Conservation (phyloP, 2,797 vertebrate genomes). For the Hapalemur alaotrensis region DNA sequence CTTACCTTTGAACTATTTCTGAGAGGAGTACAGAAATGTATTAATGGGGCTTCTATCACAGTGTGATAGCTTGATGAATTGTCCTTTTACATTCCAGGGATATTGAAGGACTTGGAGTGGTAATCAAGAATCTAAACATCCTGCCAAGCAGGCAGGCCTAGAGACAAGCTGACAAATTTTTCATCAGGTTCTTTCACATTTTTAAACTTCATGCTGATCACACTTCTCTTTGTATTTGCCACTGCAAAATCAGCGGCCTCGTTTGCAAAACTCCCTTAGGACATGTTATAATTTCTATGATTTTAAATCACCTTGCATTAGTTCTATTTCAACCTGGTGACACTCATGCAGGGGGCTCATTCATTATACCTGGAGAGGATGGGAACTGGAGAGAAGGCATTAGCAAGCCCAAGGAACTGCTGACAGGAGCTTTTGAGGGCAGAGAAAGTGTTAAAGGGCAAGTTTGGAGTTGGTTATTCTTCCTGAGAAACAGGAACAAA, state of each 20-base stretch:
- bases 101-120: neutral
- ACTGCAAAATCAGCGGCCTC: neutral
- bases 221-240: slow-evolving; percentile 31
- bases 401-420: neutral
- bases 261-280: slow-evolving; percentile 35
- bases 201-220: neutral
- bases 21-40: neutral
- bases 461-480: neutral
- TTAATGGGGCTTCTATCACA: neutral
- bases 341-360: neutral
- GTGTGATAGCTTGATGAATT: neutral
- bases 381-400: neutral
- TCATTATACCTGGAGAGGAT: neutral
- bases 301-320: slow-evolving; percentile 13
- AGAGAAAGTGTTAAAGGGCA: neutral
- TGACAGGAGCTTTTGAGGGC: neutral
- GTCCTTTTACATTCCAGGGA: neutral
- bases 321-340: neutral
- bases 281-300: neutral
- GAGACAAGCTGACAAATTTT: neutral
- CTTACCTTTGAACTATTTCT: neutral
- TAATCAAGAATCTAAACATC: neutral
- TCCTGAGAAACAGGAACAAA: neutral
- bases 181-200: neutral
- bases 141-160: neutral